Conservation (phyloP, 2,888 invertebrate genomes). For the Philereme transversata region DNA sequence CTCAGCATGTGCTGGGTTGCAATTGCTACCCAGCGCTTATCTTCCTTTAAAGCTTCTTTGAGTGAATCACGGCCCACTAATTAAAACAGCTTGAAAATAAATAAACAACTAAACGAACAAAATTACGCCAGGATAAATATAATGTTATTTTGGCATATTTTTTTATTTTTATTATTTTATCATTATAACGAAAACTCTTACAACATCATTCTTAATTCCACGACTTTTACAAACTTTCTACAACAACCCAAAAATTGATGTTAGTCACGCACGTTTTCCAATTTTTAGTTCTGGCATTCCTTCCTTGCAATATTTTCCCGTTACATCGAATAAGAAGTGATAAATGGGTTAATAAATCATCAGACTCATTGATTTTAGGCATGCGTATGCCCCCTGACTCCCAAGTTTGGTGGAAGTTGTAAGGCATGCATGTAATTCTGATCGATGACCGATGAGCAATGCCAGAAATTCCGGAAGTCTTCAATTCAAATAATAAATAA, state of each 20-base stretch:
- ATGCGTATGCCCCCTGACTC: slow-evolving; percentile 5
- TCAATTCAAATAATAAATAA: no score
- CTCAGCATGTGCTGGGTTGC: no score
- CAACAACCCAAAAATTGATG: slow-evolving; percentile 11
- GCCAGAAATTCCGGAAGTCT: not conserved
- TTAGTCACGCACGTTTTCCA: slow-evolving; percentile 23
- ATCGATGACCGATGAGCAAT: not conserved
- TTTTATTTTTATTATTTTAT: no score
- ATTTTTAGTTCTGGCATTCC: slow-evolving; percentile 16
- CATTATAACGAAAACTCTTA: no score
- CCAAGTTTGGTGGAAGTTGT: not conserved
- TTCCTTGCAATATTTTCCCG: slow-evolving; percentile 18
- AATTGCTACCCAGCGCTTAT: no score
- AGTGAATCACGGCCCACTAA: no score
- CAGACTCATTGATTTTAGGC: slow-evolving; percentile 21
- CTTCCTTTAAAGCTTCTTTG: no score
- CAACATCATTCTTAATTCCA: no score
- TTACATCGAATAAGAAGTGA: slow-evolving; percentile 9
- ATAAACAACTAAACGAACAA: no score
- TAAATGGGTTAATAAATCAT: slow-evolving; percentile 27
- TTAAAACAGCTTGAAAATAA: no score
- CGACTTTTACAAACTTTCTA: not conserved
- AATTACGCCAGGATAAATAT: no score
- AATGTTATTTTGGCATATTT: no score
- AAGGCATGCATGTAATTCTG: slow-evolving; percentile 8